phyloP scores from a whole-genome alignment of 2,113 vertebrate species.

The Tragulus kanchil region DNA sequence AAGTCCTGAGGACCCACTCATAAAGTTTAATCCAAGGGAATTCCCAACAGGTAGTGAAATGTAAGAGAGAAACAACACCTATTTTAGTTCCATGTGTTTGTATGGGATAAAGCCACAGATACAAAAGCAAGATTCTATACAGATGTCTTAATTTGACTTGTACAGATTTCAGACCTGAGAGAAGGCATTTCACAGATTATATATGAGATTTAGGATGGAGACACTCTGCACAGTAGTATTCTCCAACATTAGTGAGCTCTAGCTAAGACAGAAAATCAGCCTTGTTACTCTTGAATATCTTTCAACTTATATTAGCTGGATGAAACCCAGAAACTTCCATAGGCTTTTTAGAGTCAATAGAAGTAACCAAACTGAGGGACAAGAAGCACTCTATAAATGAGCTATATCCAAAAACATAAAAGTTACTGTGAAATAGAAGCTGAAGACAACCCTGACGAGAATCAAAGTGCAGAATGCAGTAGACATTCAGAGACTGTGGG shows the following conservation, averaged over 20 bases:
- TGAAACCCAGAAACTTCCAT: neutral
- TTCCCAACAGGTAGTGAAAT: neutral
- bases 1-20: neutral
- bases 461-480: neutral
- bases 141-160: neutral
- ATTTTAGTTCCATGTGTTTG: neutral
- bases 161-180: neutral
- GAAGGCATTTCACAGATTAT: neutral
- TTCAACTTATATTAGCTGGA: neutral
- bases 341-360: neutral
- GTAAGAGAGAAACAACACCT: neutral
- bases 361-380: neutral
- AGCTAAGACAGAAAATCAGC: neutral
- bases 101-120: neutral
- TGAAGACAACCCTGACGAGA: neutral
- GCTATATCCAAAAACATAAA: neutral
- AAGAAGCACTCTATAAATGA: neutral
- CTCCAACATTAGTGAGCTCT: neutral
- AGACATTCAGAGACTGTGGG: neutral
- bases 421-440: neutral
- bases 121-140: neutral
- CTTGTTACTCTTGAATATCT: neutral
- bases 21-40: neutral
- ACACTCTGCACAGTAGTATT: neutral
- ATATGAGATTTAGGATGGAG: neutral